phyloP scores from a whole-genome alignment of 2,888 invertebrate species.

The Cryptocheilus praepositus region DNA sequence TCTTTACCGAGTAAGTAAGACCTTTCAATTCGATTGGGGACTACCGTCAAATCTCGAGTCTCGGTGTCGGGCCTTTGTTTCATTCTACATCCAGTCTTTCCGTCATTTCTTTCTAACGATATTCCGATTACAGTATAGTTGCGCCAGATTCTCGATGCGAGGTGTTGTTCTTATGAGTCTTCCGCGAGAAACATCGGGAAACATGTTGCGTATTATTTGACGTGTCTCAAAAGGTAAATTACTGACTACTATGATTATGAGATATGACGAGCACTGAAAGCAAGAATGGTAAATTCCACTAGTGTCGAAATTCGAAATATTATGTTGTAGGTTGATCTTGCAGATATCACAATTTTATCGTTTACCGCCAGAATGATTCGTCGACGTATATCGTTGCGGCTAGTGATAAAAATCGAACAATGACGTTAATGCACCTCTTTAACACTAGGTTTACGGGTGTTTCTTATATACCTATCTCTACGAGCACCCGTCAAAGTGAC shows the following conservation, averaged over 20 bases:
- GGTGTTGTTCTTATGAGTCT: constrained; percentile 36
- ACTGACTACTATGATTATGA: constrained; percentile 48
- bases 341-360: constrained; percentile 19
- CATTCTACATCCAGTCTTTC: not conserved
- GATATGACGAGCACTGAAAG: constrained; percentile 41
- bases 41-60: too few relatives aligned
- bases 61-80: too few relatives aligned
- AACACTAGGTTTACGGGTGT: too few relatives aligned
- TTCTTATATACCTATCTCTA: too few relatives aligned
- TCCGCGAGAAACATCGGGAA: constrained; percentile 51
- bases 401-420: not conserved
- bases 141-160: constrained; percentile 17
- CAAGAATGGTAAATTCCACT: constrained; percentile 42
- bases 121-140: constrained; percentile 21
- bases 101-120: constrained; percentile 21
- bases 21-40: too few relatives aligned
- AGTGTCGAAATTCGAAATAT: constrained; percentile 50
- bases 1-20: too few relatives aligned
- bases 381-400: not conserved
- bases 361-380: not conserved
- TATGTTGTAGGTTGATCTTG: constrained; percentile 58
- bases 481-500: too few relatives aligned
- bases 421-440: too few relatives aligned
- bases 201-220: constrained; percentile 54
- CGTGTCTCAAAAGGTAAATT: constrained; percentile 40